A percentile compares a stretch with the other conserved stretches of the same genome.
Conservation (phyloP, 2,888 invertebrate species). For the Petrolisthes cinctipes region DNA sequence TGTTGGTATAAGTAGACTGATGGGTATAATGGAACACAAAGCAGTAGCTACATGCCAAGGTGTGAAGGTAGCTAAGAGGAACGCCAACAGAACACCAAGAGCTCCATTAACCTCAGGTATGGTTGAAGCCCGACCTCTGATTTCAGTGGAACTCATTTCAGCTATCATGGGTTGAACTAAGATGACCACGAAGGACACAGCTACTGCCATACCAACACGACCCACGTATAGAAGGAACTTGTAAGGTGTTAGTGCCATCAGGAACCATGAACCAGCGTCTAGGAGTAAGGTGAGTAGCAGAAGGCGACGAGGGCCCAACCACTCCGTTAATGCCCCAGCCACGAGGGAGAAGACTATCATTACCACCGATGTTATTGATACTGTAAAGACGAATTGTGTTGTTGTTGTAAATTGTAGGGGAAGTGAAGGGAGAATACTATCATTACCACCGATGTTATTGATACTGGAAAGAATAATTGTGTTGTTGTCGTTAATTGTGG, state of each 20-base stretch:
- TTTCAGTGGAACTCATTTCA: background rate
- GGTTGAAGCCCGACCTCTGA: background rate
- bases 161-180: constrained; percentile 6
- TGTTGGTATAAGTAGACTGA: background rate
- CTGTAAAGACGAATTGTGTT: background rate
- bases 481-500: background rate
- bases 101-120: background rate
- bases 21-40: too few relatives aligned
- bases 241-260: constrained; percentile 17
- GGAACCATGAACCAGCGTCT: background rate
- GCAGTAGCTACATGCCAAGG: background rate
- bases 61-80: constrained; percentile 11
- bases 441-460: too few relatives aligned
- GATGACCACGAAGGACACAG: background rate
- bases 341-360: background rate
- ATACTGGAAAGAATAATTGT: background rate
- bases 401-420: too few relatives aligned
- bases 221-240: constrained; percentile 13
- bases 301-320: constrained; percentile 9
- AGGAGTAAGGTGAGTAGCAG: background rate
- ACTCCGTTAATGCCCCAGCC: background rate
- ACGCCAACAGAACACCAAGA: constrained; percentile 1
- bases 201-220: background rate
- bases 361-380: background rate
- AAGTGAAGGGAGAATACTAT: too few relatives aligned